Base-by-base conservation (phyloP, 1,140 invertebrate genomes). In the Bombus pyrosoma region DNA sequence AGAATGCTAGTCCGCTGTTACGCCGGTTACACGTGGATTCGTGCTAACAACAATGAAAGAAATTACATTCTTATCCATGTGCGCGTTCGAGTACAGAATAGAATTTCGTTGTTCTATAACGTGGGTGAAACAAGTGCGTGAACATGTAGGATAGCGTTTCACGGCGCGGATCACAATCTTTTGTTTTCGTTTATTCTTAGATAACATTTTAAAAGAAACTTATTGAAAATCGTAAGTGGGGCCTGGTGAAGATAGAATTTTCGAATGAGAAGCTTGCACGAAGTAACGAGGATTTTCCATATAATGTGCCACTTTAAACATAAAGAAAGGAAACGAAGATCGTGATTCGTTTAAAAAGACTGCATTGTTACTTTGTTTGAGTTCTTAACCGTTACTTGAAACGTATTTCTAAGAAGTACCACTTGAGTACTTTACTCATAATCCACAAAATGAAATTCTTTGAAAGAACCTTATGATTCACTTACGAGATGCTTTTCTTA, bases 101-200 rank as follows among this genome's bases (percentile, higher is more conserved):
- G 59, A 83, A 75, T 66, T 82, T 75, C 22, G 53, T 57, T 73
- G 32, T 74, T 28, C 28, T 41, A 83, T 83, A 74, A 76, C 15
- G 43, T 41, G 34, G 25, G 39, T n/a, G 79, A 39, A 82, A 82
- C 71, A 82, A 22, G 69, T 66, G 39, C 71, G 8, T 18, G 47
- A 47, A 47, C 47, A 47, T 47, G 47, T 47, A 18, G 47, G 15
- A 47, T 47, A 47, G 15, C 28, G 13, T 18, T 37, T 1, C 0
- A 25, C 22, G 13, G 32, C 15, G 5, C 15, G 15, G 15, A 18
- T 47, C 15, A 47, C 47, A 12, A 81, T 57, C 15, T 64, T 47
- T 82, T 74, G 3, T 13, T 64, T 34, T 28, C 6, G 2, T 25
- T 18, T 47, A 18, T 32, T 34, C 18, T 22, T 18, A 62, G 39